Percentiles rank a stretch among this genome's conserved stretches.
Conservation (phyloP, 2,113 vertebrate species). For the Athene cunicularia region DNA sequence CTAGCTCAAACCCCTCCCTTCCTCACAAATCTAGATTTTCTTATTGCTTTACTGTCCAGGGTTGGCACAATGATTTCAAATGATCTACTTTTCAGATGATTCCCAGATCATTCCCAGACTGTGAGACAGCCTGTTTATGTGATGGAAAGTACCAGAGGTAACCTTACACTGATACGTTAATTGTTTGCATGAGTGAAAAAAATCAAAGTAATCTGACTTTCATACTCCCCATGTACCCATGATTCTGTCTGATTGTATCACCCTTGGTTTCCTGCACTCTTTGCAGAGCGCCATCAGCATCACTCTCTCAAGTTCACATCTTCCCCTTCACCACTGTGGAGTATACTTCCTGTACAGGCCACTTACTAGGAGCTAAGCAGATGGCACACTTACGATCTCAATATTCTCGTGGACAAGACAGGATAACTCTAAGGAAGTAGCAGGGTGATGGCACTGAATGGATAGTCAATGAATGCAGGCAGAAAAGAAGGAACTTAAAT, state of each 20-base stretch:
- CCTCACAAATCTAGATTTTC: slow-evolving; percentile 13
- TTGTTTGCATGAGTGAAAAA: slow-evolving; percentile 30
- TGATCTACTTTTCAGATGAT: slow-evolving; percentile 64
- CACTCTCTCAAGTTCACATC: not conserved
- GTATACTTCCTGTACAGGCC: not conserved
- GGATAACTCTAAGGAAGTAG: not conserved
- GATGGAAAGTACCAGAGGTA: slow-evolving; percentile 55
- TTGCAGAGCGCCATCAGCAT: not conserved
- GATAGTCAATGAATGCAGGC: not conserved
- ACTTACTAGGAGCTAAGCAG: not conserved
- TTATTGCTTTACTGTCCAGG: slow-evolving; percentile 35
- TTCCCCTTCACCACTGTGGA: not conserved
- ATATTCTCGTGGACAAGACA: not conserved
- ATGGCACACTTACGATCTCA: not conserved
- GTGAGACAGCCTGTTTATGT: slow-evolving; percentile 63
- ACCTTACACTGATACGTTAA: slow-evolving; percentile 12
- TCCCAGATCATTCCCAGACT: slow-evolving; percentile 70
- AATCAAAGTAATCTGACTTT: not conserved
- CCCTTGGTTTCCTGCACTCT: not conserved
- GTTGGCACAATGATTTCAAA: slow-evolving; percentile 56
- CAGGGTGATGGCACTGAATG: not conserved
- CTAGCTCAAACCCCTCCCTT: slow-evolving; percentile 1
- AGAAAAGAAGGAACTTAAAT: not conserved
- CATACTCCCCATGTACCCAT: not conserved
- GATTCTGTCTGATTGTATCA: not conserved